Base-by-base conservation (phyloP, 2,888 invertebrate species). In the Ethmia dodecea region DNA sequence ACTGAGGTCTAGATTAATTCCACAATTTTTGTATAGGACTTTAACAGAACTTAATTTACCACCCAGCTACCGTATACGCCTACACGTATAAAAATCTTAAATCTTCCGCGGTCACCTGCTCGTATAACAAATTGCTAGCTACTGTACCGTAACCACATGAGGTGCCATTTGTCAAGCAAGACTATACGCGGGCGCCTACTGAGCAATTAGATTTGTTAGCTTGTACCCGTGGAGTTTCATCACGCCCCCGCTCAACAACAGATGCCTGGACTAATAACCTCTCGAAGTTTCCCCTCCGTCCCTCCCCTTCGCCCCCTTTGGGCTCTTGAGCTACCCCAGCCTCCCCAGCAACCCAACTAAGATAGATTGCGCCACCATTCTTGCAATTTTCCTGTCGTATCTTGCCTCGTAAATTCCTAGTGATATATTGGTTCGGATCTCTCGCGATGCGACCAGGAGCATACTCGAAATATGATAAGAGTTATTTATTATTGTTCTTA, bases 331-430 rank as follows among this genome's bases (percentile, higher is more conserved):
- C 60, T 68, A 81, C 72, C 70, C 72, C 68, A 72, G 80, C 74
- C 76, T 77, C 81, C 75, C 73, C 57, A 33, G 58, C 87, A 77
- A 88, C 88, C 89, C 90, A 91, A 91, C 91, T 90, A 91, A 93
- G 93, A 93, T 93, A 93, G 93, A 93, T 93, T 92, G 92, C 92
- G 90, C 91, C 92, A 91, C 92, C 93, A 93, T 93, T 93, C 93
- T 93, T 93, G 93, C 93, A 93, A 93, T 93, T 93, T 93, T 93
- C 92, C 93, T 93, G 93, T 93, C 93, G 93, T 93, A 93, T 92
- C 92, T 92, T 91, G 89, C 91, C 90, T 91, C 92, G 91, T 93
- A 93, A 93, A 93, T 93, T 91, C 90, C 87, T 88, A 81, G 91
- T 93, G 93, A 93, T 91, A 92, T 93, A 93, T 92, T 89, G 90